A percentile compares a stretch with the other conserved stretches of the same genome.
phyloP scores from a whole-genome alignment of 2,797 vertebrate genomes.

The Eutrigla gurnardus region DNA sequence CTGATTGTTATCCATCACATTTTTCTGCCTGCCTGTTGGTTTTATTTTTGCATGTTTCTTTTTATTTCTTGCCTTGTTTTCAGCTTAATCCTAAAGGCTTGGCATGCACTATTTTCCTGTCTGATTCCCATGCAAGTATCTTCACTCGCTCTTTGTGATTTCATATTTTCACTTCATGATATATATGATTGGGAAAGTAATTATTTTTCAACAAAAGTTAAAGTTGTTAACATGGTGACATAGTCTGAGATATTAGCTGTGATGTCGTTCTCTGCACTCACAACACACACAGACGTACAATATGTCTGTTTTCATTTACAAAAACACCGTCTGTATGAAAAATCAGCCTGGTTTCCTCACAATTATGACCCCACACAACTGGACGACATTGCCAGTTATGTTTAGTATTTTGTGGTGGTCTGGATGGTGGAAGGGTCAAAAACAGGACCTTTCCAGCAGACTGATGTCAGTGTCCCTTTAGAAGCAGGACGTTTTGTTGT shows the following conservation, averaged over 20 bases:
- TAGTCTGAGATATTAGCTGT: neutral
- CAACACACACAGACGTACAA: too few species aligned
- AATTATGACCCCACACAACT: too few species aligned
- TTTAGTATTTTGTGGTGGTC: too few species aligned
- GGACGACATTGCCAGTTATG: too few species aligned
- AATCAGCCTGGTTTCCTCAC: too few species aligned
- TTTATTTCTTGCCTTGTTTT: constrained; percentile 55
- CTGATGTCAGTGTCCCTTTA: too few species aligned
- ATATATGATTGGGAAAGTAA: constrained; percentile 65
- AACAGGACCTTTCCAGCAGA: too few species aligned
- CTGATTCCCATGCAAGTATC: constrained; percentile 84
- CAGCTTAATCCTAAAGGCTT: constrained; percentile 81
- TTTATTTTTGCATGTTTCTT: constrained; percentile 47
- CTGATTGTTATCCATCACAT: constrained; percentile 44
- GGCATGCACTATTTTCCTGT: constrained; percentile 85
- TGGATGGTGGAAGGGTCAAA: too few species aligned
- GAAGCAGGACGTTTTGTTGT: too few species aligned
- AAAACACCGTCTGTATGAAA: too few species aligned
- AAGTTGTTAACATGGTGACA: neutral
- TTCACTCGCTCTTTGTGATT: constrained; percentile 42
- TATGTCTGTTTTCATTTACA: too few species aligned
- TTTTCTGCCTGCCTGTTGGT: constrained; percentile 54
- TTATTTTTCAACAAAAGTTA: neutral
- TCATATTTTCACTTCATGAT: constrained; percentile 33
- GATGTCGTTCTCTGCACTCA: neutral